Conservation (phyloP, 2,888 invertebrate species). For the Lydus trimaculatus region DNA sequence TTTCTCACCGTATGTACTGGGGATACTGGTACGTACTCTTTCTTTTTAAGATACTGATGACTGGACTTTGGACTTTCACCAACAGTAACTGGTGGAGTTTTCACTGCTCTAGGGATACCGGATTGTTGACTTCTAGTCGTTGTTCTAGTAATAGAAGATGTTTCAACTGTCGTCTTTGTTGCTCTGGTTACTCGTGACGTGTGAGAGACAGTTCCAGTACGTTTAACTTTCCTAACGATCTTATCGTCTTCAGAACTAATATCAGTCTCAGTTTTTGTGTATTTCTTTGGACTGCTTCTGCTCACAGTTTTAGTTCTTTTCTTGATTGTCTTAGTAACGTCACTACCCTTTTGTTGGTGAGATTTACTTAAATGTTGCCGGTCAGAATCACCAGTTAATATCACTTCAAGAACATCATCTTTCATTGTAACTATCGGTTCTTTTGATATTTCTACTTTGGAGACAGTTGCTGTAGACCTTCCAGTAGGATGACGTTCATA, state of each 20-base stretch:
- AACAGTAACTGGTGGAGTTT: neutral
- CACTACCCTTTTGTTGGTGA: conserved; percentile 7
- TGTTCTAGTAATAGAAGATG: conserved; percentile 18
- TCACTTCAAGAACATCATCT: conserved; percentile 60
- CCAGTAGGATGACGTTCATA: conserved; percentile 15
- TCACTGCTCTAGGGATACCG: conserved; percentile 19
- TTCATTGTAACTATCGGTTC: conserved; percentile 59
- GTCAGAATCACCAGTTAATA: conserved; percentile 36
- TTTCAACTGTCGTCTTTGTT: conserved; percentile 12
- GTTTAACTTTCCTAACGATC: conserved; percentile 35
- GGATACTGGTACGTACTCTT: conserved; percentile 20
- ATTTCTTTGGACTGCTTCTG: conserved; percentile 27
- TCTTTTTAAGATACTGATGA: conserved; percentile 32
- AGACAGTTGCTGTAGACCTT: conserved; percentile 5
- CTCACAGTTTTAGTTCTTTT: conserved; percentile 25
- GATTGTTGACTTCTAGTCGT: conserved; percentile 21
- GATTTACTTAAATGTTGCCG: neutral
- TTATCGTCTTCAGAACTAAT: conserved; percentile 55
- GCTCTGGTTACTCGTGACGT: neutral
- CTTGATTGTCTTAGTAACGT: conserved; percentile 22
- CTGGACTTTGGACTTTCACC: conserved; percentile 25
- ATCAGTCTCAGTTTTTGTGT: conserved; percentile 48
- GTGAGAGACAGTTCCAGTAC: neutral
- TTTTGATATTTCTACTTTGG: conserved; percentile 28
- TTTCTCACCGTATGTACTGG: conserved; percentile 41